Evolutionary conservation across 2,797 vertebrate genomes (phyloP), one percentile per base, ranked within the genome.

Genomic region (Carapus acus): DNA sequence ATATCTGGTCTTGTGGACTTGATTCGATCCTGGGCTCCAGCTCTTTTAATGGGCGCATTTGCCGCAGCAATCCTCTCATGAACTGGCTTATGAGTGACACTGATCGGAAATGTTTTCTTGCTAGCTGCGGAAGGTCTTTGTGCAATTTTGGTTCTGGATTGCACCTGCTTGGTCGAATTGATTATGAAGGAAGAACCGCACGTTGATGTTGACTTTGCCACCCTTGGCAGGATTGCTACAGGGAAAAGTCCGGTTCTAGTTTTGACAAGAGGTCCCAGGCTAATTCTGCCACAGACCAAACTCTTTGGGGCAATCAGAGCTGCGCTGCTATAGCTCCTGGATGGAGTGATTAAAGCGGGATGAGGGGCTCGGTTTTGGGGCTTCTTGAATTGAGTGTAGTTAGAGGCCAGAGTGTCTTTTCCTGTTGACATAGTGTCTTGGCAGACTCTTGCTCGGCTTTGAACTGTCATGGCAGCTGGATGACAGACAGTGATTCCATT

Each of bases 221-320:
- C 42, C 45, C 45, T 78, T 7, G 66, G 70, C 22, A 70, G 65
- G 3, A 37, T 68, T 16, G 74, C 51, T 6, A 80, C 71, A 41
- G 78, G 71, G 15, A 61, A 63, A 2, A 81, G 77, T 15, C 80
- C 80, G 0, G 82, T 84, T 71, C 60, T 82, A 1, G 84, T 85
- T 60, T 68, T 78, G 20, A 82, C 67, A 2, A 80, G 9, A 1
- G 73, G 73, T 0, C 71, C 77, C 0, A 79, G 46, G 39, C 76
- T 83, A 21, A 81, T 54, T 24, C 78, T 65, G 34, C 3, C 13
- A 38, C 40, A 31, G 20, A 12, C 4, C 0, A 53, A 19, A 11
- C 22, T 59, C 1, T 0, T 0, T 1, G 40, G 47, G 45, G 12
- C 9, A 15, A 49, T 43, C 23, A 7, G 9, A 15, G 48, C 6